phyloP scores from a whole-genome alignment of 2,888 invertebrate genomes.

The Tinea trinotella region DNA sequence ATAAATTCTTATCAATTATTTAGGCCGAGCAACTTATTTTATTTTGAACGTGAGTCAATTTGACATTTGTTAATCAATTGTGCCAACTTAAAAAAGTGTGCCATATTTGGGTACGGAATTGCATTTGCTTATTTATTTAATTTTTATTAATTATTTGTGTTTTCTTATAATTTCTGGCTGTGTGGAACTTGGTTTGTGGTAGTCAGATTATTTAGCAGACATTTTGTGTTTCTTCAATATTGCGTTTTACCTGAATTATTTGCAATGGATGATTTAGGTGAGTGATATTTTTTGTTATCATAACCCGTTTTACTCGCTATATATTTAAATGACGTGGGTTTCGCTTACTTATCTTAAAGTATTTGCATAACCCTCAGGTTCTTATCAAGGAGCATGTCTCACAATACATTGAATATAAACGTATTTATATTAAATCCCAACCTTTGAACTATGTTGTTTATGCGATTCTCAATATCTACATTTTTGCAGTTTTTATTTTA shows the following conservation, averaged over 20 bases:
- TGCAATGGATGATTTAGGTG: conserved; percentile 66
- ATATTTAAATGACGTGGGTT: conserved; percentile 46
- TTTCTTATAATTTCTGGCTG: neutral
- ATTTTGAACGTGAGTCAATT: conserved; percentile 20
- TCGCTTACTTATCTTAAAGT: conserved; percentile 22
- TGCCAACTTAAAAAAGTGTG: conserved; percentile 27
- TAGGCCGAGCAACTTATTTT: too few relatives aligned
- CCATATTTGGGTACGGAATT: conserved; percentile 44
- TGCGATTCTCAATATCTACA: too few relatives aligned
- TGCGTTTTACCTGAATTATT: neutral
- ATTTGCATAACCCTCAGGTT: neutral
- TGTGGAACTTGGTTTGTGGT: neutral
- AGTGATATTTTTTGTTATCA: conserved; percentile 53
- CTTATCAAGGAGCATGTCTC: neutral
- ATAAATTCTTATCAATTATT: too few relatives aligned
- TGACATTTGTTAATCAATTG: conserved; percentile 20
- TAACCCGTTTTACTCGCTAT: conserved; percentile 55
- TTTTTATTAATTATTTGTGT: conserved; percentile 32
- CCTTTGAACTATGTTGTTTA: neutral
- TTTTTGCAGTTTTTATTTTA: too few relatives aligned
- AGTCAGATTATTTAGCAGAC: neutral
- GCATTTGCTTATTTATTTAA: conserved; percentile 31
- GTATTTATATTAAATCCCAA: neutral
- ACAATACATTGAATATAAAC: neutral
- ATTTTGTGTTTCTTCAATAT: neutral